Conservation (phyloP, 1,140 invertebrate species). For the Solenopsis fugax region DNA sequence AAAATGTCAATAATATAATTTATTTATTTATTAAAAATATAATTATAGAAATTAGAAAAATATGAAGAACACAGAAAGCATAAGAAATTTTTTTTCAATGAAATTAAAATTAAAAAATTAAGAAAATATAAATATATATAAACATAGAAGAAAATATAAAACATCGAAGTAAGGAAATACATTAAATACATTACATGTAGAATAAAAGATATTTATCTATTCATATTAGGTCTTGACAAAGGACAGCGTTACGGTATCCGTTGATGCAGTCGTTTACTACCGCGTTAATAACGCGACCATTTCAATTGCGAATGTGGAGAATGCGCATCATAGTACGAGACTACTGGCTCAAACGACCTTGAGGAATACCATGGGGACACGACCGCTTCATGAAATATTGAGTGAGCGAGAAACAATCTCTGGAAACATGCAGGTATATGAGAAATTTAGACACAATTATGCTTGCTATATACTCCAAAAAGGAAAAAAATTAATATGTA, state of each 20-base stretch:
- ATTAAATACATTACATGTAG: too few relatives aligned
- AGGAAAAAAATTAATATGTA: conserved; percentile 25
- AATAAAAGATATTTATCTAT: background rate
- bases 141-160: background rate
- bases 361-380: conserved; percentile 98
- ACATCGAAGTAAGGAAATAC: too few relatives aligned
- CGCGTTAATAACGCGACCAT: conserved; percentile 97
- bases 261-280: conserved; percentile 98
- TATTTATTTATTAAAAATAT: too few relatives aligned
- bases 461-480: background rate
- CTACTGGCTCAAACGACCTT: conserved; percentile 96
- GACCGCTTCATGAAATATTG: conserved; percentile 97
- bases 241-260: conserved; percentile 97
- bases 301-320: conserved; percentile 98
- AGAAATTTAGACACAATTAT: background rate
- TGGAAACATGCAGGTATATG: conserved; percentile 91
- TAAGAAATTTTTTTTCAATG: too few relatives aligned
- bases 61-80: too few relatives aligned
- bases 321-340: conserved; percentile 96
- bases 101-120: too few relatives aligned
- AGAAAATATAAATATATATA: too few relatives aligned
- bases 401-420: conserved; percentile 97
- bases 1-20: too few relatives aligned
- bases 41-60: too few relatives aligned
- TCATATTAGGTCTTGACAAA: conserved; percentile 94